Conservation (phyloP, 1,140 invertebrate genomes). For the Drosophila pruinosa region DNA sequence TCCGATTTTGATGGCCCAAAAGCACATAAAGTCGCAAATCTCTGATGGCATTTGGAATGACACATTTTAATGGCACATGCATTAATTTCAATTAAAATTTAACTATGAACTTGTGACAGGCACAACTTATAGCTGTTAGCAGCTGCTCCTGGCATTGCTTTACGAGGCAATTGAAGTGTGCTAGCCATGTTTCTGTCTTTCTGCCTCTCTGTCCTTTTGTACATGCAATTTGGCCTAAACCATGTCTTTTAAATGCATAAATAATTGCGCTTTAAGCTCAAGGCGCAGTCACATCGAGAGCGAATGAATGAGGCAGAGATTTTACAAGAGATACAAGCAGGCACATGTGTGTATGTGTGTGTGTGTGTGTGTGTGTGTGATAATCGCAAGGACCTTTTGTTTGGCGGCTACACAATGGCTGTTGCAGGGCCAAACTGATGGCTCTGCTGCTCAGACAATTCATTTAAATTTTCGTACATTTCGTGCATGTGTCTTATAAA, state of each 20-base stretch:
- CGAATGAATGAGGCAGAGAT: background rate
- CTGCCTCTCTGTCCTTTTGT: background rate
- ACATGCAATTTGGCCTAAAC: constrained; percentile 1
- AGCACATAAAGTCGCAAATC: constrained; percentile 1
- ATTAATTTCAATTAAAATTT: constrained; percentile 61
- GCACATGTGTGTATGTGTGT: background rate
- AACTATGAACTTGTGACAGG: constrained; percentile 10
- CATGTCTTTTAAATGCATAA: constrained; percentile 59
- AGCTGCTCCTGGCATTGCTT: constrained; percentile 41
- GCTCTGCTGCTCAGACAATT: constrained; percentile 17
- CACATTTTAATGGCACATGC: constrained; percentile 42
- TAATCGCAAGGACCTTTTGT: constrained; percentile 36
- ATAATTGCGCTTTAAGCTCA: constrained; percentile 42
- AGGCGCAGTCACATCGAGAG: constrained; percentile 27
- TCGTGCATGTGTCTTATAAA: constrained; percentile 1
- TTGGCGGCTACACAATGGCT: constrained; percentile 14
- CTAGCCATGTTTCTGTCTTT: background rate
- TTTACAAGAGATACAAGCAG: background rate
- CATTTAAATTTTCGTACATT: constrained; percentile 35
- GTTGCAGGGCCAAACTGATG: constrained; percentile 1
- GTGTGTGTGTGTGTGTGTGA: background rate
- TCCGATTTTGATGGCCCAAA: background rate
- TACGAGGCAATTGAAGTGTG: constrained; percentile 56
- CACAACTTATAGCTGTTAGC: background rate
- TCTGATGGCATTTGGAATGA: background rate